Percentiles rank a stretch among this genome's conserved stretches.
phyloP scores from a whole-genome alignment of 1,140 invertebrate species.

The Platyscapa corneri region DNA sequence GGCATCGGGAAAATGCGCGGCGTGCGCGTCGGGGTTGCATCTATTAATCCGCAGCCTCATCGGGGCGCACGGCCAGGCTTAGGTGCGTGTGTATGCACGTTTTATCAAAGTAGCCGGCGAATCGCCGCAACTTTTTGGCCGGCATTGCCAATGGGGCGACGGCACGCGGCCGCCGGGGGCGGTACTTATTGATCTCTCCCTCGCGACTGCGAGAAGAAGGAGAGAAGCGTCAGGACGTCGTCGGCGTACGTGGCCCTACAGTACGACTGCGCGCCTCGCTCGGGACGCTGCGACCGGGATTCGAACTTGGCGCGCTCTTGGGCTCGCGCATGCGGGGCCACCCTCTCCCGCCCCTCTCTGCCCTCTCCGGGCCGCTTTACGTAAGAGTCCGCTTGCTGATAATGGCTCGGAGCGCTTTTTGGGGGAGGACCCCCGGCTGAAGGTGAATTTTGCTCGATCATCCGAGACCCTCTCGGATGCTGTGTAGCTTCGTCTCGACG shows the following conservation, averaged over 20 bases:
- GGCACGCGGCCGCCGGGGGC: slow-evolving; percentile 4
- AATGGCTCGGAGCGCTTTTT: too few relatives aligned
- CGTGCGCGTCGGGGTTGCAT: too few relatives aligned
- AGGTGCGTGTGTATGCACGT: not conserved
- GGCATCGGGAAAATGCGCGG: too few relatives aligned
- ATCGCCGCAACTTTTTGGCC: slow-evolving; percentile 21
- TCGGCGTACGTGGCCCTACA: not conserved
- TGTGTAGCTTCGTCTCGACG: too few relatives aligned
- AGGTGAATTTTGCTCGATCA: not conserved
- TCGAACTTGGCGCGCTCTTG: slow-evolving; percentile 18
- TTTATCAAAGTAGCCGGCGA: not conserved
- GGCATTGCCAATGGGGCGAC: slow-evolving; percentile 31
- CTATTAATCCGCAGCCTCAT: too few relatives aligned
- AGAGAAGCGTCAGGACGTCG: not conserved
- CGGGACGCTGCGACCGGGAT: not conserved
- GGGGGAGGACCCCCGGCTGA: not conserved
- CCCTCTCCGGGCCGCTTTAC: too few relatives aligned
- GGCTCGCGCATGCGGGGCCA: not conserved
- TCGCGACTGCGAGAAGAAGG: not conserved
- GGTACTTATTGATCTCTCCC: slow-evolving; percentile 42
- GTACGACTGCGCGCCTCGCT: not conserved
- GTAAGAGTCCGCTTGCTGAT: too few relatives aligned
- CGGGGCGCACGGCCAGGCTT: too few relatives aligned
- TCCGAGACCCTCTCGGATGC: too few relatives aligned
- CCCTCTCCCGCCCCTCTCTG: not conserved